Evolutionary conservation across 1,140 invertebrate genomes (phyloP), one percentile per base, ranked within the genome.

Genomic region (Cydia amplana): DNA sequence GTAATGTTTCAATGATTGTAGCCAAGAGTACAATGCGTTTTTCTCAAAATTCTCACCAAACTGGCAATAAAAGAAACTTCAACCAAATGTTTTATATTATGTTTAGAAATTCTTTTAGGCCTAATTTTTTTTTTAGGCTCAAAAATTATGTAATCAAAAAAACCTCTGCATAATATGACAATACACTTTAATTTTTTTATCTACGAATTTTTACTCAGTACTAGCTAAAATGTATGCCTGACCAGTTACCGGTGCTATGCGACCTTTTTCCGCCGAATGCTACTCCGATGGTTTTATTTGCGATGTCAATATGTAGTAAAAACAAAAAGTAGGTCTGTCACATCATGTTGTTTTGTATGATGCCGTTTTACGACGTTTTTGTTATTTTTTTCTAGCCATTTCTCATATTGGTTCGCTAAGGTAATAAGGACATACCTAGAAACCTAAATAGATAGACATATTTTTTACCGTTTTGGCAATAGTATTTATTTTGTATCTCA

Each of bases 241-340:
- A 18, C 16, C 4, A 23, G 55, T 20, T 23, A 10, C 20, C 20
- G 20, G 55, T 20, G 6, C 12, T 23, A 23, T 60, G 10, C 18
- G 36, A 36, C 28, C 72, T 51, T 73, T 73, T 9, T 18, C 43
- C 23, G 10, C 16, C n/a, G 43, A 51, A 73, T 73, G 12, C n/a
- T 23, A 16, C 46, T 55, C 40, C 7, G 46, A 73, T 55, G 72
- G 18, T 32, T 49, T 73, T 70, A 70, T 70, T 70, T 40, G 36
- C 65, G 65, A 20, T 40, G 65, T 70, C 65, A 70, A 70, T 70
- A 70, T 70, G 65, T 70, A 70, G 65, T 70, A 70, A 70, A 70
- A 70, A 36, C 65, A 70, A 70, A 70, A 70, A 70, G 65, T 70
- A 70, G 65, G 65, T 70, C 65, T 70, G 36, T 70, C 65, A 18